phyloP scores from a whole-genome alignment of 2,113 vertebrate genomes.

The Vicugna pacos region DNA sequence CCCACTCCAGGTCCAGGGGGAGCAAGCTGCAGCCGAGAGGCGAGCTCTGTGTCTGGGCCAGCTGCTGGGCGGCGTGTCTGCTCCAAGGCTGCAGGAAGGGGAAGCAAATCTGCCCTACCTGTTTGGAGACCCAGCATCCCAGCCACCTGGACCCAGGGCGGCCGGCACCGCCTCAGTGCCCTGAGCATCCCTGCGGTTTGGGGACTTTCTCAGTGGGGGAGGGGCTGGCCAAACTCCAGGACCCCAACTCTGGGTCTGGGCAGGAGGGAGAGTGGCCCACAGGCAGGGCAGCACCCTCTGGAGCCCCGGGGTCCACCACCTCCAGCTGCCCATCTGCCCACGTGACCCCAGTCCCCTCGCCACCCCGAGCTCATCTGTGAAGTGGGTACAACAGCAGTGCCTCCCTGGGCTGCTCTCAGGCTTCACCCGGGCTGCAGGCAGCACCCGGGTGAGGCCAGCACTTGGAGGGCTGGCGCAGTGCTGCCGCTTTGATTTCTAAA shows the following conservation, averaged over 20 bases:
- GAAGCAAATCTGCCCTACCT: rapidly evolving
- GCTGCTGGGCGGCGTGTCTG: rapidly evolving
- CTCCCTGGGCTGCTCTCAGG: neutral
- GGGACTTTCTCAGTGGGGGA: neutral
- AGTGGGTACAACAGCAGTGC: neutral
- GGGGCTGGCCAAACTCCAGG: neutral
- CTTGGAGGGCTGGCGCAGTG: rapidly evolving
- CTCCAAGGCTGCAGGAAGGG: rapidly evolving
- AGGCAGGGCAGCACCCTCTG: rapidly evolving
- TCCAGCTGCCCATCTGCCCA: neutral
- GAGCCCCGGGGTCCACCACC: neutral
- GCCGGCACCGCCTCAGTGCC: rapidly evolving
- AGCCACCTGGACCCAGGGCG: rapidly evolving
- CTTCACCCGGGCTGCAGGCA: rapidly evolving
- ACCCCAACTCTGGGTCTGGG: rapidly evolving
- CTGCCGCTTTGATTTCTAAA: neutral
- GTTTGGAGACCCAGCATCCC: neutral
- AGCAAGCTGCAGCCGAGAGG: rapidly evolving
- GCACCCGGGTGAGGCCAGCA: rapidly evolving
- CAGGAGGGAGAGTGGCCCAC: neutral
- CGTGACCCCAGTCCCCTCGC: neutral
- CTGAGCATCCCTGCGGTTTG: rapidly evolving
- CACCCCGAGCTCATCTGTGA: neutral
- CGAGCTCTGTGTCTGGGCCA: rapidly evolving
- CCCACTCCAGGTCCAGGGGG: rapidly evolving